Percentiles rank a stretch among this genome's conserved stretches.
phyloP scores from a whole-genome alignment of 1,140 invertebrate species.

The Vanessa tameamea region DNA sequence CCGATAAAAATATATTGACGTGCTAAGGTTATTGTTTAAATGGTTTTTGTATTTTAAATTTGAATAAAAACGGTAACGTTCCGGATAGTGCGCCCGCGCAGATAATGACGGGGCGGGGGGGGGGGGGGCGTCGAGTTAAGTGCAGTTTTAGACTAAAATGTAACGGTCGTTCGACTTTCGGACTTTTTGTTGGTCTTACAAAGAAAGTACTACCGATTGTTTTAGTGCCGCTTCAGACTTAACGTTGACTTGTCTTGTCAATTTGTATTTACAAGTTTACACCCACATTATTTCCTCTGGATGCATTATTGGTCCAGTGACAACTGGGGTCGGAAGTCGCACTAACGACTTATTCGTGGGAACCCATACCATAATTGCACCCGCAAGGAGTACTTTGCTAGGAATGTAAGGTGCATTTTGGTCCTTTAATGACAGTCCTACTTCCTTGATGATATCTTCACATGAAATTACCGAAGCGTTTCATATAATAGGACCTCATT shows the following conservation, averaged over 20 bases:
- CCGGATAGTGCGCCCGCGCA: slow-evolving; percentile 52
- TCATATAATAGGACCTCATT: slow-evolving; percentile 22
- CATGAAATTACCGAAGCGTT: slow-evolving; percentile 19
- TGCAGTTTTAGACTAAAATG: slow-evolving; percentile 28
- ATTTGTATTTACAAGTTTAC: background rate
- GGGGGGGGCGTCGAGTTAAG: slow-evolving; percentile 19
- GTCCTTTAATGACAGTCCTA: slow-evolving; percentile 36
- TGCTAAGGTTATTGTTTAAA: slow-evolving; percentile 42
- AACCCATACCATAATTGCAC: slow-evolving; percentile 35
- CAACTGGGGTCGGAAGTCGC: slow-evolving; percentile 39
- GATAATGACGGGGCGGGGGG: slow-evolving; percentile 21
- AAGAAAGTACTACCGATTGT: slow-evolving; percentile 2
- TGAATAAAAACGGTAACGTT: slow-evolving; percentile 73
- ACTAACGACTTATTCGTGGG: slow-evolving; percentile 45
- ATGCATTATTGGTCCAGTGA: slow-evolving; percentile 2
- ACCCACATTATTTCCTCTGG: slow-evolving; percentile 1
- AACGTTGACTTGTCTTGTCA: background rate
- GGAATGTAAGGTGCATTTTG: slow-evolving; percentile 27
- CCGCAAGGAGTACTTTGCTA: slow-evolving; percentile 11
- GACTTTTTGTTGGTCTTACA: slow-evolving; percentile 14
- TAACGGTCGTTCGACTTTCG: slow-evolving; percentile 19
- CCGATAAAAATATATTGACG: slow-evolving; percentile 32
- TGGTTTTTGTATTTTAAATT: slow-evolving; percentile 49
- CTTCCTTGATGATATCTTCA: slow-evolving; percentile 25
- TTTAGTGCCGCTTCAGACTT: background rate